Percentiles rank a stretch among this genome's conserved stretches.
Evolutionary conservation across 1,140 invertebrate genomes (phyloP).

Genomic region (Macrobrachium nipponense): DNA sequence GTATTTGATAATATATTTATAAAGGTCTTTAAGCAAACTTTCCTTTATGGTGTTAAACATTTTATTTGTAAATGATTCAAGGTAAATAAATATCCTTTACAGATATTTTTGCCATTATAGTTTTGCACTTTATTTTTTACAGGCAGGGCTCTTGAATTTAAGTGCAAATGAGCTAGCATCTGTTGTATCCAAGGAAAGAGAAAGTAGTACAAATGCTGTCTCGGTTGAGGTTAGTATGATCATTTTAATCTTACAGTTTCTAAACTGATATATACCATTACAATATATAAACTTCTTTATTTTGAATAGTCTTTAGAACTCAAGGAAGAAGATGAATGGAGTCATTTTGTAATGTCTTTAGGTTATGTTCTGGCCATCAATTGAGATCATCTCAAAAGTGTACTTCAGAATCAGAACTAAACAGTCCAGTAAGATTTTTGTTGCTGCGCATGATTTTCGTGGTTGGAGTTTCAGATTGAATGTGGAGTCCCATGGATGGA

Average conservation of each 20-base stretch:
- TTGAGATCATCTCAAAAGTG: too few species aligned
- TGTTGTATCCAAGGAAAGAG: background rate
- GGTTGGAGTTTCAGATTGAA: too few species aligned
- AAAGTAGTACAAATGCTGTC: background rate
- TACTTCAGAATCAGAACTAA: too few species aligned
- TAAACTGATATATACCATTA: background rate
- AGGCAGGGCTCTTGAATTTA: conserved; percentile 8
- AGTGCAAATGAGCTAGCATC: conserved; percentile 2
- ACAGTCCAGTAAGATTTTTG: background rate
- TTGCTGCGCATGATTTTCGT: background rate
- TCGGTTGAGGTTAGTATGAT: conserved; percentile 17
- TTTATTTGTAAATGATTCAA: background rate
- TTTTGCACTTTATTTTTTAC: background rate
- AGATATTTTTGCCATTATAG: background rate
- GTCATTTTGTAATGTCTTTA: too few species aligned
- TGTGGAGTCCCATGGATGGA: too few species aligned
- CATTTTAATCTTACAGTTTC: background rate
- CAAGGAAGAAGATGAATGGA: too few species aligned
- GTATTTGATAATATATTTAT: too few species aligned
- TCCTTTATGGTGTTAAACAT: background rate
- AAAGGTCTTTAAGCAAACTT: too few species aligned
- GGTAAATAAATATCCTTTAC: background rate
- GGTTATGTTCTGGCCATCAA: too few species aligned
- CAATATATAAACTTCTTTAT: too few species aligned
- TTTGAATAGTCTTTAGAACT: too few species aligned